A percentile compares a stretch with the other conserved stretches of the same genome.
Evolutionary conservation across 2,888 invertebrate genomes (phyloP).

Genomic region (Meganola albula): DNA sequence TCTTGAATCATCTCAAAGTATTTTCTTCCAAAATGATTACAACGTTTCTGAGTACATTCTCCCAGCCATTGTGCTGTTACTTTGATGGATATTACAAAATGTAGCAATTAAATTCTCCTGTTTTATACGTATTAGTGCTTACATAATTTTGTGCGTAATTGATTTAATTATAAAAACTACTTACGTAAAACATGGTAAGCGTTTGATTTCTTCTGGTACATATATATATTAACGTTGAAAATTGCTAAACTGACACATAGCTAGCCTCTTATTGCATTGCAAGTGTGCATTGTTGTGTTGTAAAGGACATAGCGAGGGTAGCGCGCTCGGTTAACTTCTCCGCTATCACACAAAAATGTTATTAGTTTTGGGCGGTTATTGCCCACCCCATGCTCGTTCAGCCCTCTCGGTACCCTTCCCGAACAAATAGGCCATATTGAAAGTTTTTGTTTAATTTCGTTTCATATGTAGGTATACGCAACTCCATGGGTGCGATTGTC

Average conservation of each 20-base stretch:
- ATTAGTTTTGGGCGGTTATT: conserved; percentile 74
- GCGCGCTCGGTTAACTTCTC: conserved; percentile 55
- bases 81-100: too few relatives aligned
- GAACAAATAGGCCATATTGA: conserved; percentile 55
- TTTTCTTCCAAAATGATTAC: too few relatives aligned
- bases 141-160: too few relatives aligned
- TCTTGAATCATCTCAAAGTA: too few relatives aligned
- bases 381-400: conserved; percentile 54
- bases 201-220: too few relatives aligned
- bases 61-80: too few relatives aligned
- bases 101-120: too few relatives aligned
- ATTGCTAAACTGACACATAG: conserved; percentile 43
- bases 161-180: too few relatives aligned
- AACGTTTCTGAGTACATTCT: too few relatives aligned
- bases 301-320: conserved; percentile 59
- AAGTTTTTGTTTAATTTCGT: conserved; percentile 47
- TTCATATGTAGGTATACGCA: conserved; percentile 12
- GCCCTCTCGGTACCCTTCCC: conserved; percentile 50
- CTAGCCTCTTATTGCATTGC: conserved; percentile 61
- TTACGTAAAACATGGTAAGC: too few relatives aligned
- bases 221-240: too few relatives aligned
- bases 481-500: conserved; percentile 2
- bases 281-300: conserved; percentile 63
- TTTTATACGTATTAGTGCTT: too few relatives aligned
- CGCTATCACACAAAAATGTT: conserved; percentile 73